phyloP scores from a whole-genome alignment of 2,888 invertebrate genomes.

The Heteromurus nitidus region DNA sequence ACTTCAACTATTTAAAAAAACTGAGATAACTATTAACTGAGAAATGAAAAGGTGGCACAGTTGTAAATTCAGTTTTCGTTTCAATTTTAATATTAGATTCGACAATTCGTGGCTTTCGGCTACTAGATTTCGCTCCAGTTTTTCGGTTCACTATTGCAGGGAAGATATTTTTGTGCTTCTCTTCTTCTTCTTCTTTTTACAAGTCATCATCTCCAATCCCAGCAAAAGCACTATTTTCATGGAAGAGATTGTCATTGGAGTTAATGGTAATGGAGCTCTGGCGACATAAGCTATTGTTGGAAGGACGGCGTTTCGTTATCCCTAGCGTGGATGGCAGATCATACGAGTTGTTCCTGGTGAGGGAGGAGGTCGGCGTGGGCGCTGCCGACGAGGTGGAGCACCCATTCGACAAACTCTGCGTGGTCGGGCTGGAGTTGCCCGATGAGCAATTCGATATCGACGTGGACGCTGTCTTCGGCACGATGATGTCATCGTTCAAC shows the following conservation, averaged over 20 bases:
- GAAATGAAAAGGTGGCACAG: conserved; percentile 9
- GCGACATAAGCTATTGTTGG: conserved; percentile 68
- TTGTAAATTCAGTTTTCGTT: conserved; percentile 8
- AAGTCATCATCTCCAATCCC: conserved; percentile 95
- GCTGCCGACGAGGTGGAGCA: conserved; percentile 60
- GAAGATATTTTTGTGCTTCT: background rate
- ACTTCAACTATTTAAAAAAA: no score
- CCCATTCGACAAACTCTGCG: conserved; percentile 70
- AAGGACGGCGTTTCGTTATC: conserved; percentile 71
- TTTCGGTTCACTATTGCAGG: background rate
- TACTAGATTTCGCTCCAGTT: no score
- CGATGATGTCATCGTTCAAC: conserved; percentile 69
- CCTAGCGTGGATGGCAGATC: conserved; percentile 71
- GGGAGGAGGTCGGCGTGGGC: conserved; percentile 72
- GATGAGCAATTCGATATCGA: conserved; percentile 68
- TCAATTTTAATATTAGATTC: background rate
- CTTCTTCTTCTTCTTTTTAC: conserved; percentile 73
- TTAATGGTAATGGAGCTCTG: conserved; percentile 68
- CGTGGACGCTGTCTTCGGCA: conserved; percentile 53
- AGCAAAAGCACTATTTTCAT: conserved; percentile 93
- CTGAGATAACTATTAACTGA: no score
- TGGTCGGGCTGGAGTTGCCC: conserved; percentile 72
- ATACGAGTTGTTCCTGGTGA: conserved; percentile 73
- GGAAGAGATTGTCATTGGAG: conserved; percentile 75
- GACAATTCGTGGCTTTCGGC: background rate